Base-by-base conservation (phyloP, 2,113 vertebrate genomes). In the Amblyopsis rosae region DNA sequence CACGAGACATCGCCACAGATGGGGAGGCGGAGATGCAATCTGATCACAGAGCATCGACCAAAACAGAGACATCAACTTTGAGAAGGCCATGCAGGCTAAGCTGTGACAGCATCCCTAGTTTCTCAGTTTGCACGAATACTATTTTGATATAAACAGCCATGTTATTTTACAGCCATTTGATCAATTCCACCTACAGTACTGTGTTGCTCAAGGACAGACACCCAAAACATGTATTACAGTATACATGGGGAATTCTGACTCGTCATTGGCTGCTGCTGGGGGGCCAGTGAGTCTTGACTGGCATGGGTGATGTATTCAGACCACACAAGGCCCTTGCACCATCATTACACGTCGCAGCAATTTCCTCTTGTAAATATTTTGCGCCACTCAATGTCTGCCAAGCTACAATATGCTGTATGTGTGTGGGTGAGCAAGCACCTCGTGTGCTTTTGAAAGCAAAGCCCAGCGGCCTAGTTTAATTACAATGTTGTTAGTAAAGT, bases 301-400 rank as follows among this genome's bases (percentile, higher is more conserved):
- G 8, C 65, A 13, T 2, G 57, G 46, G 75, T 75, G 81, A 79
- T 62, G 69, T 67, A 69, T 71, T 70, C 47, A 79, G 88, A 91
- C 89, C 86, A 87, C 88, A 91, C 85, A 85, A 68, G 32, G 69
- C 48, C 69, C 58, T 16, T 55, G 57, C 67, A 59, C 63, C 73
- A 55, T 61, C 56, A 76, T 59, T 75, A 69, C 67, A 80, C 64
- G 67, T 72, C 62, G 59, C 73, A 72, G 79, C 74, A 73, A 76
- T 84, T 90, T 89, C 87, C 86, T 89, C 80, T 84, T 85, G 86
- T 86, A 91, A 91, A 89, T 71, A 78, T 82, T 81, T 83, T 69
- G 72, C 74, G 65, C 79, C 77, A 75, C 74, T 59, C 32, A 48
- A 46, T 41, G 67, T 84, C 56, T 81, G 83, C 80, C 71, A 72